phyloP scores from a whole-genome alignment of 2,113 vertebrate species.

The Antidorcas marsupialis region DNA sequence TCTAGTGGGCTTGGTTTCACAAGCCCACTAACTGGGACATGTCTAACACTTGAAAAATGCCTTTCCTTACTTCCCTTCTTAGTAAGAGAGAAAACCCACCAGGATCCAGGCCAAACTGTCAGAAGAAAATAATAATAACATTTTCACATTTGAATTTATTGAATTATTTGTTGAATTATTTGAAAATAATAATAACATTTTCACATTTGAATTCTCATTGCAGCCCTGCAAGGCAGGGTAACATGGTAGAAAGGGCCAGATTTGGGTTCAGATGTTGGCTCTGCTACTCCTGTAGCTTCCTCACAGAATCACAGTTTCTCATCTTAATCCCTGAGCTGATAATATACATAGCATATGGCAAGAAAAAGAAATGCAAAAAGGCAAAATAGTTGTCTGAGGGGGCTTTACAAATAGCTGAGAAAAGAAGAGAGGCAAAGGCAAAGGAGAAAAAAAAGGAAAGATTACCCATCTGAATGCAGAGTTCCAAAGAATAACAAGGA shows the following conservation, averaged over 20 bases:
- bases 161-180: too few relatives aligned
- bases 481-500: neutral
- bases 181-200: neutral
- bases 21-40: neutral
- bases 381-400: neutral
- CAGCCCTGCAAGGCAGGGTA: neutral
- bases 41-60: neutral
- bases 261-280: neutral
- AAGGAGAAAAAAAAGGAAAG: neutral
- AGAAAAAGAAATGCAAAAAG: neutral
- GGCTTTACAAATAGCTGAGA: neutral
- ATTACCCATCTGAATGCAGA: neutral
- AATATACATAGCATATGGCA: neutral
- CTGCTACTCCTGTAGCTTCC: neutral
- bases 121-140: neutral
- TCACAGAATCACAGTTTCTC: neutral
- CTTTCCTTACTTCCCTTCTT: neutral
- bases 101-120: neutral
- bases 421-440: neutral
- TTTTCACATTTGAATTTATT: neutral
- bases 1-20: neutral
- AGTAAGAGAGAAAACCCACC: neutral
- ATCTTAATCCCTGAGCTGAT: neutral
- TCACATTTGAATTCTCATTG: neutral
- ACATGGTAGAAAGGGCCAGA: neutral